Conservation (phyloP, 1,140 invertebrate genomes). For the Hylaeus anthracinus region DNA sequence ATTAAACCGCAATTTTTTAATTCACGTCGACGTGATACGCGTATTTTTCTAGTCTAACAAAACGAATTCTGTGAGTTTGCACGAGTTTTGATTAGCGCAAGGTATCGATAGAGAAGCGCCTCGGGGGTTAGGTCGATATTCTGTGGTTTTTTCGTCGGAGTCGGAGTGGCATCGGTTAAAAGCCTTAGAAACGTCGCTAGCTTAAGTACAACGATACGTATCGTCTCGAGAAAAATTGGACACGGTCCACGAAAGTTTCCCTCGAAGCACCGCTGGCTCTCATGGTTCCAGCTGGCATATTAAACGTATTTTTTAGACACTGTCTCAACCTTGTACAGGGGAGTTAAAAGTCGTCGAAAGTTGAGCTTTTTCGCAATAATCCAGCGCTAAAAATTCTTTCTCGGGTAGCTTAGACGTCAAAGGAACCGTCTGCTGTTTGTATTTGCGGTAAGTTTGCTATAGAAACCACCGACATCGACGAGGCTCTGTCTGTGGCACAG, state of each 20-base stretch:
- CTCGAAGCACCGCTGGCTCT: neutral
- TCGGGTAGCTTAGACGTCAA: neutral
- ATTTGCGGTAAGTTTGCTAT: neutral
- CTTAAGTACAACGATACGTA: conserved; percentile 9
- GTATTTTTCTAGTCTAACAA: no score
- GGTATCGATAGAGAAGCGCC: neutral
- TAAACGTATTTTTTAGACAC: no score
- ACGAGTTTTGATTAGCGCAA: no score
- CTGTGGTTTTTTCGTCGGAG: neutral
- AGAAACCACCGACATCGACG: neutral
- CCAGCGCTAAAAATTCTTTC: neutral
- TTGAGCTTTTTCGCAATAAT: neutral
- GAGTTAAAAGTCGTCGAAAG: conserved; percentile 1
- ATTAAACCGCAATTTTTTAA: no score
- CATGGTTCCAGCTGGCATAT: no score
- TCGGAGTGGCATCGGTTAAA: conserved; percentile 50
- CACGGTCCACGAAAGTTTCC: conserved; percentile 53
- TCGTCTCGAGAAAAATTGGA: conserved; percentile 50
- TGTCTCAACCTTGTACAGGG: conserved; percentile 15
- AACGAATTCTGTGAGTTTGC: no score
- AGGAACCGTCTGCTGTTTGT: neutral
- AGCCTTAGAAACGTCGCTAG: conserved; percentile 38
- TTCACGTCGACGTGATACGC: no score
- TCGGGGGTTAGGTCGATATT: conserved; percentile 27
- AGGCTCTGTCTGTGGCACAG: neutral